phyloP scores from a whole-genome alignment of 2,888 invertebrate species.

The Lithodes maja region DNA sequence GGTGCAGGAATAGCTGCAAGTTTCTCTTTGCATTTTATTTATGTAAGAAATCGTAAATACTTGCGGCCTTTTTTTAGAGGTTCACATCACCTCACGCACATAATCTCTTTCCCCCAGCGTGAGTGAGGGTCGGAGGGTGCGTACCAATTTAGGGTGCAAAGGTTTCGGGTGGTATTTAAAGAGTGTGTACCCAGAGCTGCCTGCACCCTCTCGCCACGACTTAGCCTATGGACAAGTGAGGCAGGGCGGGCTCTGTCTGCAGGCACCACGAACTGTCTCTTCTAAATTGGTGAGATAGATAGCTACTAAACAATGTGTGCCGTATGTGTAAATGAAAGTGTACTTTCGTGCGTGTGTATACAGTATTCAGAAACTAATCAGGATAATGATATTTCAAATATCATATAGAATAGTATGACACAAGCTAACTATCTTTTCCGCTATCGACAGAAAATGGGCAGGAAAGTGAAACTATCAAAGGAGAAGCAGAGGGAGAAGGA shows the following conservation, averaged over 20 bases:
- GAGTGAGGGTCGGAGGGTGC: conserved; percentile 22
- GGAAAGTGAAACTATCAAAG: background rate
- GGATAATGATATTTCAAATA: too few relatives aligned
- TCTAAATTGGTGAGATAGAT: too few relatives aligned
- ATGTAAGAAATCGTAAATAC: too few relatives aligned
- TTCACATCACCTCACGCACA: too few relatives aligned
- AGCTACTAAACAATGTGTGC: too few relatives aligned
- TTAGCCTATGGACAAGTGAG: conserved; percentile 47
- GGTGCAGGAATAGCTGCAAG: too few relatives aligned
- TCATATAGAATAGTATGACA: too few relatives aligned
- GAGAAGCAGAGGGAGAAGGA: background rate
- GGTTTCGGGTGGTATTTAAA: conserved; percentile 53
- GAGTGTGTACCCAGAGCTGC: conserved; percentile 46
- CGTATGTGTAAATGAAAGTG: too few relatives aligned
- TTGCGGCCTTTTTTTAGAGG: too few relatives aligned
- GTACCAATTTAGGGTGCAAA: conserved; percentile 27
- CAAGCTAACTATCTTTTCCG: background rate
- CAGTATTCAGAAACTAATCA: too few relatives aligned
- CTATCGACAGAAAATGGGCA: background rate
- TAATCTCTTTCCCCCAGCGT: conserved; percentile 29
- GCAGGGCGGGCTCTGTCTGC: conserved; percentile 41
- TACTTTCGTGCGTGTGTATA: too few relatives aligned
- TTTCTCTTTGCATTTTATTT: too few relatives aligned
- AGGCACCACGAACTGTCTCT: conserved; percentile 1
- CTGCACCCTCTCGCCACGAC: conserved; percentile 38